Conservation (phyloP, 2,113 vertebrate species). For the Cololabis saira region DNA sequence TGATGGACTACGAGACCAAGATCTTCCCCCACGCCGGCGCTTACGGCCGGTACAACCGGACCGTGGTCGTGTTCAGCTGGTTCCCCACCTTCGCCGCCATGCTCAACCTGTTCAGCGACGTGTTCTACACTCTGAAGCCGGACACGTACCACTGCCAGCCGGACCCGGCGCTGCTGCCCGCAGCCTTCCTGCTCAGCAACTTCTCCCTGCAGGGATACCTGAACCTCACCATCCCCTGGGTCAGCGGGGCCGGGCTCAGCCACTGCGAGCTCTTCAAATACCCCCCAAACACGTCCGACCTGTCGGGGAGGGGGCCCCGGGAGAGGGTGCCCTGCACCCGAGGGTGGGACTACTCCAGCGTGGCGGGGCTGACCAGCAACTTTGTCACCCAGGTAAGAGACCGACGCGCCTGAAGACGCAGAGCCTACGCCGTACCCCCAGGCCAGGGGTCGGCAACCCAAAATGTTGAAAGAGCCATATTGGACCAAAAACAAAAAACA, state of each 20-base stretch:
- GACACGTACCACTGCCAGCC: slow-evolving; percentile 81
- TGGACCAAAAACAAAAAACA: no score
- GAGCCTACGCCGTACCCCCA: no score
- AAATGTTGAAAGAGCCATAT: no score
- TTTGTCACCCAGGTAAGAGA: slow-evolving; percentile 84
- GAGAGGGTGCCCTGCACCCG: slow-evolving; percentile 77
- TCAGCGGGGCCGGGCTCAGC: slow-evolving; percentile 68
- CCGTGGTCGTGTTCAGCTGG: slow-evolving; percentile 80
- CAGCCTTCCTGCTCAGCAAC: slow-evolving; percentile 72
- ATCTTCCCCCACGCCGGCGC: slow-evolving; percentile 75
- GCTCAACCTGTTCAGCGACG: slow-evolving; percentile 78
- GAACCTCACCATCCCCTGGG: slow-evolving; percentile 80
- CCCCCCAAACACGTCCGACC: slow-evolving; percentile 59
- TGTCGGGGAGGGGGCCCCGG: slow-evolving; percentile 44
- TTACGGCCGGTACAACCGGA: slow-evolving; percentile 80
- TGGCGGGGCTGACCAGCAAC: slow-evolving; percentile 82
- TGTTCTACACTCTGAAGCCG: slow-evolving; percentile 77
- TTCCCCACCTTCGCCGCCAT: slow-evolving; percentile 82
- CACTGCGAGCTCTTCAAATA: slow-evolving; percentile 80
- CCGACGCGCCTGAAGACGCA: no score
- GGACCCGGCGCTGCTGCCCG: slow-evolving; percentile 80
- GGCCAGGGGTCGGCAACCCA: no score
- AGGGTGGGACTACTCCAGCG: slow-evolving; percentile 81
- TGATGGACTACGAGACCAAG: slow-evolving; percentile 78
- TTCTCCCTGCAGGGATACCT: slow-evolving; percentile 71